These are phyloP conservation scores for Tympanuchus pallidicinctus DNA, from an alignment of 2,113 vertebrate genomes.

Conservation along the genomic window DNA sequence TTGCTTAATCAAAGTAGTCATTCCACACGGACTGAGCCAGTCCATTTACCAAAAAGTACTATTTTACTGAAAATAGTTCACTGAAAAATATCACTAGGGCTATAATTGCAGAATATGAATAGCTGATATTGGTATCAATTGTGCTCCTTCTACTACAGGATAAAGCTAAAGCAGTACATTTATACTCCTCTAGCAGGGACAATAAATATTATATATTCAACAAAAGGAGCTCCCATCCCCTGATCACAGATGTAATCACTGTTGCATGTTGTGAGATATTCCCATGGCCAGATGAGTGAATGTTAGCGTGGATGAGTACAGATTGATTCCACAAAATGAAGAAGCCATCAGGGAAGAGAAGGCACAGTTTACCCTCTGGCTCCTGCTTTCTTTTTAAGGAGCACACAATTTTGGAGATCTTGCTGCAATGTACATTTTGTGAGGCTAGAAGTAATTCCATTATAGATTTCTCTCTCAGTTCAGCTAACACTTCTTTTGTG, in stretches of 20 bases:
- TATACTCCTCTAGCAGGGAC: neutral
- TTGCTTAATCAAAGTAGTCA: neutral
- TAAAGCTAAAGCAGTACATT: neutral
- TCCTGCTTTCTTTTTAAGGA: neutral
- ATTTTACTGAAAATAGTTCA: neutral
- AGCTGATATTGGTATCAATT: neutral
- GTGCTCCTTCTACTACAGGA: neutral
- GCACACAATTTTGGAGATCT: neutral
- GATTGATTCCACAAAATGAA: neutral
- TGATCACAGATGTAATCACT: neutral
- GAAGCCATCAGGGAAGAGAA: neutral
- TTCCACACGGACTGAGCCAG: neutral
- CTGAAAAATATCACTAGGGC: neutral
- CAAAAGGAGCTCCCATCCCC: accelerated
- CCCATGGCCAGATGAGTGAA: neutral
- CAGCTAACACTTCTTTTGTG: conserved; percentile 14
- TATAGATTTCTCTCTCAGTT: conserved; percentile 52
- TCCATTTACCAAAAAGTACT: neutral
- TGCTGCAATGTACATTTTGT: neutral
- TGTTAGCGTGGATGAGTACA: neutral
- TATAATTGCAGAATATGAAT: neutral
- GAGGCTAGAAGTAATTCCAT: conserved; percentile 29
- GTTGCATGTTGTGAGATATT: accelerated
- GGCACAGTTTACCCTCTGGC: neutral
- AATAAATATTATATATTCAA: neutral